phyloP scores from a whole-genome alignment of 2,113 vertebrate species.

The Caracal caracal region DNA sequence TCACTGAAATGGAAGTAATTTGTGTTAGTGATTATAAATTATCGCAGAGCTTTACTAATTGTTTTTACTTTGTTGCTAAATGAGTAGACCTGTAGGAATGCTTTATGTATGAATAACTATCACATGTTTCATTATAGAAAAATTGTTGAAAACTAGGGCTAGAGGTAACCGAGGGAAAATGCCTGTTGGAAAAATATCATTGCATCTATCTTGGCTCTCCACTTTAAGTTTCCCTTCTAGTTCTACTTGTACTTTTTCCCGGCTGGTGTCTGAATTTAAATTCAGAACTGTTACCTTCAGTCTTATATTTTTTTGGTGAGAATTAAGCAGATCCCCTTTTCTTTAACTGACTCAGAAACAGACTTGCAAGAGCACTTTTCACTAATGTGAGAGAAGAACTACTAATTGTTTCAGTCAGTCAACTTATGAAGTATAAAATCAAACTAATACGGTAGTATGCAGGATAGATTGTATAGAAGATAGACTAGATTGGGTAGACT shows the following conservation, averaged over 20 bases:
- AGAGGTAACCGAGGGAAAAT: not conserved
- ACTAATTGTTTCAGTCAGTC: not conserved
- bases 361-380: not conserved
- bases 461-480: not conserved
- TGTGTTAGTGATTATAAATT: not conserved
- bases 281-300: not conserved
- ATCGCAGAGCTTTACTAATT: not conserved
- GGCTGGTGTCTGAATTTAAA: not conserved
- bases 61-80: not conserved
- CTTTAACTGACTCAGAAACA: not conserved
- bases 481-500: not conserved
- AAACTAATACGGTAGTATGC: not conserved
- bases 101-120: not conserved
- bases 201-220: not conserved
- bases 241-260: not conserved
- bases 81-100: not conserved
- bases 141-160: not conserved
- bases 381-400: not conserved
- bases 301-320: not conserved
- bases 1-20: not conserved
- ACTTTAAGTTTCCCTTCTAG: not conserved
- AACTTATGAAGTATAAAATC: not conserved
- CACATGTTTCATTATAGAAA: not conserved
- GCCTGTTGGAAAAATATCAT: not conserved
- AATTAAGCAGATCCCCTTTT: not conserved